Evolutionary conservation across 2,797 vertebrate genomes (phyloP), one percentile per base, ranked within the genome.

Genomic region (Muraenolepis orangiensis): DNA sequence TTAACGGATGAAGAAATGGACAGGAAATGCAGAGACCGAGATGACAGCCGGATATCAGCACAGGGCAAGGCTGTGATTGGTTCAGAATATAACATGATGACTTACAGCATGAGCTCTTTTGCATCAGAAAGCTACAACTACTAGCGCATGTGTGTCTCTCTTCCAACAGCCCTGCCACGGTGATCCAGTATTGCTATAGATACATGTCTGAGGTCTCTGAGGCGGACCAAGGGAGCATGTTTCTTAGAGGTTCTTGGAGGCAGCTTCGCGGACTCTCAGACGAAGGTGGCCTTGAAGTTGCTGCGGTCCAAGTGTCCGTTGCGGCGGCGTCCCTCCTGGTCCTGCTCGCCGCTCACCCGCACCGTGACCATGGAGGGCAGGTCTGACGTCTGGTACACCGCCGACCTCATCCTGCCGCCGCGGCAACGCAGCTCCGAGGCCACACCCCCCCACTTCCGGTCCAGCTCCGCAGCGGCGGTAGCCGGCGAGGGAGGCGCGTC

Each of bases 281-380:
- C 97, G 76, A 98, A 99, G 4, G 97, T 98, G 11, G 96, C 96
- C 77, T 95, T 96, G 84, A 94, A 87, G 20, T 93, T 90, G 83
- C 79, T 91, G 66, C 90, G 87, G 40, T 90, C 88, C 30, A 83
- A 73, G 85, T 92, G 94, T 36, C 82, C 76, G 66, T 74, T 88
- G 76, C 38, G 81, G 77, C 76, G 36, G 76, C 38, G 81, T 75
- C 76, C 32, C 38, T 14, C 26, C 81, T 72, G 26, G 69, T 26
- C 72, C 67, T 84, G 78, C 3, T 74, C 79, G 20, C 79, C 90
- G 83, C 69, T 75, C 4, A 84, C 91, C 75, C 90, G 94, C 72
- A 78, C 75, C 74, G 90, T 82, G 68, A 95, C 88, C 81, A 85
- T 91, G 66, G 94, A 82, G 0, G 93, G 92, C 77, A 91, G 72